Base-by-base conservation (phyloP, 2,113 vertebrate species). In the Ptilonorhynchus violaceus region DNA sequence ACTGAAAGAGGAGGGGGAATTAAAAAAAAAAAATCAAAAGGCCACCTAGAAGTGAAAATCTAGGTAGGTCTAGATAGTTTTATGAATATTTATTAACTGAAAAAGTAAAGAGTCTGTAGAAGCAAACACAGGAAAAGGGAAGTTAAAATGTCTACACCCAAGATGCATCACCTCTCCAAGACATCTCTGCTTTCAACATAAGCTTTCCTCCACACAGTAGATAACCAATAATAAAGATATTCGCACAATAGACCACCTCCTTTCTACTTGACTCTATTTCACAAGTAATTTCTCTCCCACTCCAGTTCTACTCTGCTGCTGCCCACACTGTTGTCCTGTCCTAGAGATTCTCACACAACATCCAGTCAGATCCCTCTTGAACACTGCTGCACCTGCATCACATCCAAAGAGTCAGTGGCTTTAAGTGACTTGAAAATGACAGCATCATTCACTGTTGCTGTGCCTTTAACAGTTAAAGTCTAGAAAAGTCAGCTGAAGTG, bases 1-100 rank as follows among this genome's bases (percentile, higher is more conserved):
- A 99, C 99, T 99, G 96, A 47, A 83, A 92, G 17, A 20, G 39
- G 19, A 5, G 24, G 5, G 11, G 4, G 1, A 63, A 35, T 55
- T 55, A 0, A 18, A 28, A 55, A 63, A 39, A 42, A 24, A 7
- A 22, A 30, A 56, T 33, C 3, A 74, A 66, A 59, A 59, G 5
- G 7, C 5, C 14, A 66, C 7, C 22, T 22, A 31, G 24, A 49
- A 53, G 19, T 63, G 60, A 86, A 41, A 89, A 53, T 39, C 11
- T 31, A 42, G n/a, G 28, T 11, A 37, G 28, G n/a, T 49, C 25
- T 75, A 58, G 47, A 35, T 6, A 64, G 30, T 15, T 80, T 35
- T 55, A 10, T 13, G 20, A 60, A 39, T 31, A 24, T 10, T 73
- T 33, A n/a, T 76, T 39, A 46, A 69, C 15, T 66, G 37, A 64